A percentile compares a stretch with the other conserved stretches of the same genome.
These are phyloP conservation scores for Trogon melanurus DNA, from an alignment of 2,113 vertebrate species.

Conservation along the genomic window DNA sequence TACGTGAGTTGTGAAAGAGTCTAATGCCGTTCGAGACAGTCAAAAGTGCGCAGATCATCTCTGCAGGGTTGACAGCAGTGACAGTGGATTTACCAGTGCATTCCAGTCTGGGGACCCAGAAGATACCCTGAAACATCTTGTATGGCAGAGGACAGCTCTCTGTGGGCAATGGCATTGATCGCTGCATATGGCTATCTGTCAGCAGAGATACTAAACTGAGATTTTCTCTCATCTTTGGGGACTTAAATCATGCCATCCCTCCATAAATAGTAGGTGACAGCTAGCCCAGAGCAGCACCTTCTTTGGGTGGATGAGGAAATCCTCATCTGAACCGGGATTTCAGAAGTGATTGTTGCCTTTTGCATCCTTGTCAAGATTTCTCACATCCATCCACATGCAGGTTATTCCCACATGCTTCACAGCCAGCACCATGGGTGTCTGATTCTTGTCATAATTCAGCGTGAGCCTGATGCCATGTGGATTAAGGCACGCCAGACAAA, in stretches of 20 bases:
- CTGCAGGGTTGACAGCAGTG: not conserved
- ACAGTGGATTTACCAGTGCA: not conserved
- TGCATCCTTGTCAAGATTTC: not conserved
- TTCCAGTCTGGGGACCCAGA: not conserved
- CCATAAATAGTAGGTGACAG: not conserved
- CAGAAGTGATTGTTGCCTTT: not conserved
- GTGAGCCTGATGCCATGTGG: fast-evolving
- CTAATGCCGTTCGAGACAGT: not conserved
- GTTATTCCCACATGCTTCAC: not conserved
- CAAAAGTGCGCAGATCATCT: not conserved
- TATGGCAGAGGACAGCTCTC: not conserved
- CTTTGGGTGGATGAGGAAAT: not conserved
- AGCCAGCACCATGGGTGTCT: not conserved
- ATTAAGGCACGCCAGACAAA: not conserved
- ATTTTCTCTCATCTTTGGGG: not conserved
- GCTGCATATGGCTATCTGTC: not conserved
- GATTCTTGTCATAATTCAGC: not conserved
- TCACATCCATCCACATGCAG: fast-evolving
- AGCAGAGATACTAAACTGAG: not conserved
- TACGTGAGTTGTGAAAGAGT: not conserved
- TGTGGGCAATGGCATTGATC: not conserved
- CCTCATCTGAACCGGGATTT: not conserved
- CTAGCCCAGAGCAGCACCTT: not conserved
- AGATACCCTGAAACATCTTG: not conserved
- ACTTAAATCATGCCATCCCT: not conserved